Conservation (phyloP, 2,888 invertebrate genomes). For the Lampropteryx suffumata region DNA sequence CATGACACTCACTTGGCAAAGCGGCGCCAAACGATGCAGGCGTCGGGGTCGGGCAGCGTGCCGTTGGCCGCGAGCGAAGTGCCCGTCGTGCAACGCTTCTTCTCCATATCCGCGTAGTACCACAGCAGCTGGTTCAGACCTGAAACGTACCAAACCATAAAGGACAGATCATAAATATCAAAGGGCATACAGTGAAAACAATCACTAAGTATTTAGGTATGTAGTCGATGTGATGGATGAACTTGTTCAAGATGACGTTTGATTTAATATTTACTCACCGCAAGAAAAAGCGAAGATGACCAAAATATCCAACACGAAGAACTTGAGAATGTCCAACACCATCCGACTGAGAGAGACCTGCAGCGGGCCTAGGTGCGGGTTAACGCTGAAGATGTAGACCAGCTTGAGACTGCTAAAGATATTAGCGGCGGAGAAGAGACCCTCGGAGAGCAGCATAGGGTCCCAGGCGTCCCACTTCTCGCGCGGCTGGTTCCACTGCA, state of each 20-base stretch:
- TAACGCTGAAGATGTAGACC: constrained; percentile 98
- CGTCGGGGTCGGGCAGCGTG: constrained; percentile 86
- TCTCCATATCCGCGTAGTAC: constrained; percentile 97
- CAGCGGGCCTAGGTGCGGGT: constrained; percentile 97
- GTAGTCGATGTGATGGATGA: too few species aligned
- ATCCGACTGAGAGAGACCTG: constrained; percentile 97
- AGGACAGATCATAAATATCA: too few species aligned
- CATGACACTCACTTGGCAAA: constrained; percentile 90
- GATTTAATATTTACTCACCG: constrained; percentile 84
- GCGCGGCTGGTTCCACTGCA: constrained; percentile 87
- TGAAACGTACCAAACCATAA: constrained; percentile 54
- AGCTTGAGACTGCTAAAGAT: constrained; percentile 97
- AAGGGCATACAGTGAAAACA: too few species aligned
- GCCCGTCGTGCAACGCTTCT: constrained; percentile 87
- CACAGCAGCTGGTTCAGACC: constrained; percentile 92
- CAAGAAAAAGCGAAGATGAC: constrained; percentile 98
- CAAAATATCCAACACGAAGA: constrained; percentile 95
- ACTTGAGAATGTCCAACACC: constrained; percentile 98
- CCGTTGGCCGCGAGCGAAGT: constrained; percentile 66
- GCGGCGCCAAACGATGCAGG: constrained; percentile 93
- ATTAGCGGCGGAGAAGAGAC: constrained; percentile 98
- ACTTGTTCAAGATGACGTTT: too few species aligned
- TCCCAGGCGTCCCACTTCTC: constrained; percentile 99
- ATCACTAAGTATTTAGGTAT: too few species aligned
- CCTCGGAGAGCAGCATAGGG: constrained; percentile 97